Percentiles rank a stretch among this genome's conserved stretches.
Conservation (phyloP, 2,888 invertebrate genomes). For the Macropis europaea region DNA sequence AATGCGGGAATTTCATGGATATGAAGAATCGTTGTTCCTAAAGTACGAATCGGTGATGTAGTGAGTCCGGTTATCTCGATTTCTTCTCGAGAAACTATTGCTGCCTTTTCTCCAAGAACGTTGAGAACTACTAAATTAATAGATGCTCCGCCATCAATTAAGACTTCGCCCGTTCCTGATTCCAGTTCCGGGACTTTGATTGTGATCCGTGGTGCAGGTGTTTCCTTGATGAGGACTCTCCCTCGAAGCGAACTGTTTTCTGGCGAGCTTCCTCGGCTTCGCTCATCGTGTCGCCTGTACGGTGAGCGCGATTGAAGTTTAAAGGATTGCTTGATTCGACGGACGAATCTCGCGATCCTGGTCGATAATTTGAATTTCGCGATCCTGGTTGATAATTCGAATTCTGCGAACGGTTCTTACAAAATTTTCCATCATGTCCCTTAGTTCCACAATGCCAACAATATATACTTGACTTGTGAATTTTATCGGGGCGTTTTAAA, state of each 20-base stretch:
- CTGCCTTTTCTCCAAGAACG: not conserved
- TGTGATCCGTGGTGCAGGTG: not conserved
- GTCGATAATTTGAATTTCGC: not conserved
- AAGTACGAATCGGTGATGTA: not conserved
- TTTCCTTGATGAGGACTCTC: not conserved
- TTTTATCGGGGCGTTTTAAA: no score
- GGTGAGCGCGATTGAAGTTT: conserved; percentile 5
- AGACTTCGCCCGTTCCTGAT: not conserved
- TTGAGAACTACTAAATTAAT: not conserved
- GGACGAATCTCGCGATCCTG: not conserved
- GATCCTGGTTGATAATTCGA: no score
- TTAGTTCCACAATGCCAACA: not conserved
- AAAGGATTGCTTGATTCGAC: not conserved
- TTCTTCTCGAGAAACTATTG: not conserved
- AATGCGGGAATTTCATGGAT: not conserved
- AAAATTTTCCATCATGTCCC: not conserved
- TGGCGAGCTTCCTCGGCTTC: not conserved
- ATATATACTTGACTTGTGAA: not conserved
- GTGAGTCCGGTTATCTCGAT: not conserved
- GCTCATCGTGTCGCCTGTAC: not conserved
- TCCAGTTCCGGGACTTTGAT: not conserved
- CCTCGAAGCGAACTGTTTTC: not conserved
- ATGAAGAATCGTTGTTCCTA: not conserved
- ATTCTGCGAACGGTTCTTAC: no score
- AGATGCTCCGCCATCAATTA: not conserved